Percentiles rank a stretch among this genome's conserved stretches.
Conservation (phyloP, 2,888 invertebrate species). For the Drosophila mimetica region DNA sequence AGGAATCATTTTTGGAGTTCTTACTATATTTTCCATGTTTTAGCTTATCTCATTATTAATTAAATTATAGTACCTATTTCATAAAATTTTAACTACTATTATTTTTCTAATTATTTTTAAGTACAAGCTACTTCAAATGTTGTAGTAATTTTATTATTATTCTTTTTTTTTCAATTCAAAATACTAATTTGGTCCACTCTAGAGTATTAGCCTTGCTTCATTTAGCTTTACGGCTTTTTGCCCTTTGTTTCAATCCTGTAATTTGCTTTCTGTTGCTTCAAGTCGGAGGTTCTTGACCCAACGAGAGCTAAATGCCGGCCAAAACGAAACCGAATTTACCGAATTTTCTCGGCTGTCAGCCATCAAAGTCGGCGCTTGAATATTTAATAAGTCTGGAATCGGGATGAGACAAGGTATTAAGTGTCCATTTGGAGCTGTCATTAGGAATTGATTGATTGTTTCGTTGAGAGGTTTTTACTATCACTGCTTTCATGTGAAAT, state of each 20-base stretch:
- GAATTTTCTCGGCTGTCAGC: constrained; percentile 24
- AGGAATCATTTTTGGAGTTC: too few species aligned
- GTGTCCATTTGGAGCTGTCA: constrained; percentile 23
- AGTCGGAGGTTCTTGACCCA: constrained; percentile 61
- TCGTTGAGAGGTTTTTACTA: constrained; percentile 15
- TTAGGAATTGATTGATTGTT: constrained; percentile 28
- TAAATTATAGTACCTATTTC: too few species aligned
- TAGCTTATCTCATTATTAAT: too few species aligned
- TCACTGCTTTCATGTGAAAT: neutral
- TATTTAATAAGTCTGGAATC: constrained; percentile 13
- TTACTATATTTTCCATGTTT: too few species aligned
- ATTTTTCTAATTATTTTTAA: too few species aligned
- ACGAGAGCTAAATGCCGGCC: constrained; percentile 17
- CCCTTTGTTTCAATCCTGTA: constrained; percentile 29
- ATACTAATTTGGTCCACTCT: constrained; percentile 11
- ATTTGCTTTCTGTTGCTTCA: constrained; percentile 32
- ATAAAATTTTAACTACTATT: too few species aligned
- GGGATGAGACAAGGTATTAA: constrained; percentile 19
- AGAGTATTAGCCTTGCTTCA: constrained; percentile 11
- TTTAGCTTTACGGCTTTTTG: constrained; percentile 29
- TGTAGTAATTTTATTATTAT: neutral
- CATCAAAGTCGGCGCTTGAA: constrained; percentile 29
- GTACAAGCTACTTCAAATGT: too few species aligned
- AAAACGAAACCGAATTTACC: constrained; percentile 15
- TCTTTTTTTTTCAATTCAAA: neutral